Conservation (phyloP, 2,113 vertebrate genomes). For the Pollimyrus isidori region DNA sequence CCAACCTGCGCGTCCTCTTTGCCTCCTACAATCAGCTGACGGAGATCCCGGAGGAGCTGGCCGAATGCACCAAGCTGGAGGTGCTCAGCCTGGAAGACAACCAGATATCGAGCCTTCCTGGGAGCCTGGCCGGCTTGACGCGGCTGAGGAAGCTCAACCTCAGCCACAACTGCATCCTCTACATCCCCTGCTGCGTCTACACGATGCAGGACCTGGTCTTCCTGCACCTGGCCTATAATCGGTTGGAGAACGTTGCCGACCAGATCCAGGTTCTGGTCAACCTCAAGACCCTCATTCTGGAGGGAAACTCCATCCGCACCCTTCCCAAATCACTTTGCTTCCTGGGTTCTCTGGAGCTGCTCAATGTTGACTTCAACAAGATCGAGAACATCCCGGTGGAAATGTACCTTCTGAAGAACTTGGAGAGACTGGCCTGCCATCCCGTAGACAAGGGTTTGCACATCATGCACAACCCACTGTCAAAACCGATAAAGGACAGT, state of each 20-base stretch:
- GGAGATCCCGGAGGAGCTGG: conserved; percentile 79
- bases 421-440: conserved; percentile 78
- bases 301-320: conserved; percentile 73
- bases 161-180: conserved; percentile 77
- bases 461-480: conserved; percentile 76
- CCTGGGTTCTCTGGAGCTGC: conserved; percentile 69
- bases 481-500: conserved; percentile 74
- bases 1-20: conserved; percentile 78
- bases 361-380: conserved; percentile 83
- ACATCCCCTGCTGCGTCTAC: conserved; percentile 83
- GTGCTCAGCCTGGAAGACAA: conserved; percentile 90
- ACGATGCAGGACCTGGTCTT: conserved; percentile 76
- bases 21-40: conserved; percentile 77
- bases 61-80: conserved; percentile 71
- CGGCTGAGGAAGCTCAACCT: conserved; percentile 82
- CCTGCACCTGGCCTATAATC: conserved; percentile 82
- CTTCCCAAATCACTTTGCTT: conserved; percentile 77
- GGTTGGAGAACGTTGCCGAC: conserved; percentile 79
- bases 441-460: conserved; percentile 92
- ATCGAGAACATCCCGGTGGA: conserved; percentile 77
- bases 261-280: conserved; percentile 77
- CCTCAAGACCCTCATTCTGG: conserved; percentile 82
- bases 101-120: conserved; percentile 70
- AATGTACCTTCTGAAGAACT: conserved; percentile 64
- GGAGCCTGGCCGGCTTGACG: conserved; percentile 62